phyloP scores from a whole-genome alignment of 2,113 vertebrate species.

The Sinocyclocheilus maitianheensis region DNA sequence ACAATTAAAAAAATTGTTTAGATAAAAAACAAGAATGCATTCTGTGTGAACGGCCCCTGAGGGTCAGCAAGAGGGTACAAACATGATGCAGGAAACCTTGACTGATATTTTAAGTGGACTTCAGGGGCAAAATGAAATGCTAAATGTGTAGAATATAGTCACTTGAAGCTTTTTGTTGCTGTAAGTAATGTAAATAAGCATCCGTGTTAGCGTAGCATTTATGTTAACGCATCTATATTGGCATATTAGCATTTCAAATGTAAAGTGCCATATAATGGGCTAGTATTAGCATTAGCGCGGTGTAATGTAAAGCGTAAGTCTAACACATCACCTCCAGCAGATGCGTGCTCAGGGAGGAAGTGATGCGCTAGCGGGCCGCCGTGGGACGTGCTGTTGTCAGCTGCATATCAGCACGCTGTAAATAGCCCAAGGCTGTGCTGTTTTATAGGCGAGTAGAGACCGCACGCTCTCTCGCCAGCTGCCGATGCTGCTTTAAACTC shows the following conservation, averaged over 20 bases:
- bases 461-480: constrained; percentile 61
- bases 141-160: neutral
- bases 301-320: constrained; percentile 53
- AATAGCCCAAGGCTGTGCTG: constrained; percentile 67
- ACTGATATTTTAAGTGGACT: constrained; percentile 21
- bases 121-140: neutral
- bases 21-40: neutral
- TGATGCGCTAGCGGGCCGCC: constrained; percentile 61
- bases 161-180: neutral
- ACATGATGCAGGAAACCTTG: constrained; percentile 12
- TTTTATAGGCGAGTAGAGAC: constrained; percentile 76
- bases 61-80: neutral
- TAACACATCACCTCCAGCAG: constrained; percentile 63
- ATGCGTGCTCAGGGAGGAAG: constrained; percentile 57
- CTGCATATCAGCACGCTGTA: constrained; percentile 70
- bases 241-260: constrained; percentile 41
- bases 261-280: constrained; percentile 42
- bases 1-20: neutral
- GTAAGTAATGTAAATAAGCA: constrained; percentile 20
- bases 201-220: constrained; percentile 24
- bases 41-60: neutral
- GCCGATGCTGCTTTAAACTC: constrained; percentile 58
- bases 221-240: constrained; percentile 41
- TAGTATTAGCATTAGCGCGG: constrained; percentile 59
- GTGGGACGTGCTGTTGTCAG: constrained; percentile 73